phyloP scores from a whole-genome alignment of 2,113 vertebrate species.

The Cinclus cinclus region DNA sequence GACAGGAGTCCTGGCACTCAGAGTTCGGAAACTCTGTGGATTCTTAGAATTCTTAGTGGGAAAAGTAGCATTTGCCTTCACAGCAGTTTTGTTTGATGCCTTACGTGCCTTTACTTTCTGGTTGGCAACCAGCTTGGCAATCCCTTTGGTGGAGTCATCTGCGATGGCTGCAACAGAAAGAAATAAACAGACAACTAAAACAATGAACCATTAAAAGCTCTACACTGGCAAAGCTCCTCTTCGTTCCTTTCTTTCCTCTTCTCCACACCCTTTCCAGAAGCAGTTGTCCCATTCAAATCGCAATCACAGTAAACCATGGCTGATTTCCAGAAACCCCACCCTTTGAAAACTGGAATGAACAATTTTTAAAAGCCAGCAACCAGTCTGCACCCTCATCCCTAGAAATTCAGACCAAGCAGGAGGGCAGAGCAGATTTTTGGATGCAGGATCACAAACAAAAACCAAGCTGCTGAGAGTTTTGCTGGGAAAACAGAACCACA shows the following conservation, averaged over 20 bases:
- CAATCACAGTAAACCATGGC: not conserved
- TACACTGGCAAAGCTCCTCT: not conserved
- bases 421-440: not conserved
- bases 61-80: not conserved
- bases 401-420: not conserved
- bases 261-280: not conserved
- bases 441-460: not conserved
- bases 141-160: constrained; percentile 80
- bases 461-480: not conserved
- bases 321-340: not conserved
- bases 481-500: not conserved
- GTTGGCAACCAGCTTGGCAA: constrained; percentile 82
- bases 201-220: not conserved
- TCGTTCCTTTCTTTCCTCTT: not conserved
- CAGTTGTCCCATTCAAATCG: not conserved
- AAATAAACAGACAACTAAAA: not conserved
- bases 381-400: not conserved
- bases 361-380: not conserved
- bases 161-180: constrained; percentile 74
- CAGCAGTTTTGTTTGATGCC: not conserved
- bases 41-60: not conserved
- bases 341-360: not conserved
- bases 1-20: constrained; percentile 52
- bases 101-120: constrained; percentile 69
- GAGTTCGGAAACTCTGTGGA: constrained; percentile 31